These are phyloP conservation scores for Pantala flavescens DNA, from an alignment of 1,140 invertebrate species.

Conservation along the genomic window DNA sequence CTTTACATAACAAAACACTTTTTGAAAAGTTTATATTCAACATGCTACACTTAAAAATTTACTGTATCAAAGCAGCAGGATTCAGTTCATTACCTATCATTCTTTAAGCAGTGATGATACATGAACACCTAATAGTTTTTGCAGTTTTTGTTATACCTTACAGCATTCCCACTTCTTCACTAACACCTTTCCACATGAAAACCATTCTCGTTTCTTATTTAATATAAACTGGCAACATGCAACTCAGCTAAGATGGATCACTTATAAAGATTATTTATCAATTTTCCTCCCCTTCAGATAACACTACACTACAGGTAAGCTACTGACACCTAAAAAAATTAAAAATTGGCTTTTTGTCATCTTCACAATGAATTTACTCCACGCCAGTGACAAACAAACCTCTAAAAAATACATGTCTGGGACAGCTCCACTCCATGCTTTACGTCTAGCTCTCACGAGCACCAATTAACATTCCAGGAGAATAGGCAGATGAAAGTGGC, in stretches of 20 bases:
- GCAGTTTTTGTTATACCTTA: background rate
- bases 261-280: slow-evolving; percentile 1
- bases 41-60: background rate
- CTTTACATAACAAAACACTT: slow-evolving; percentile 1
- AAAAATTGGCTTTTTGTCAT: background rate
- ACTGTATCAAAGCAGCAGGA: slow-evolving; percentile 8
- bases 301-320: slow-evolving; percentile 5
- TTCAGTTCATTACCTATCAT: background rate
- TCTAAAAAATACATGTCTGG: background rate
- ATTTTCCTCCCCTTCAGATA: background rate
- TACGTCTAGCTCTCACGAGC: background rate
- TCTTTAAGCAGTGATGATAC: slow-evolving; percentile 3
- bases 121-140: slow-evolving; percentile 1
- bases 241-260: slow-evolving; percentile 9
- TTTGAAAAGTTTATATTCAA: background rate
- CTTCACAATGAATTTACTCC: background rate
- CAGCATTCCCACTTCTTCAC: background rate
- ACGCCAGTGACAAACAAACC: background rate
- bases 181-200: background rate
- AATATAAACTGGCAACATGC: slow-evolving; percentile 9
- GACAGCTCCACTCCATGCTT: background rate
- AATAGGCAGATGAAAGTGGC: background rate
- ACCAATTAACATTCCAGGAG: background rate
- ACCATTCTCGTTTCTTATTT: background rate
- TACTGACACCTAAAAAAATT: slow-evolving; percentile 4